phyloP scores from a whole-genome alignment of 2,888 invertebrate genomes.

The Smittia aterrima region DNA sequence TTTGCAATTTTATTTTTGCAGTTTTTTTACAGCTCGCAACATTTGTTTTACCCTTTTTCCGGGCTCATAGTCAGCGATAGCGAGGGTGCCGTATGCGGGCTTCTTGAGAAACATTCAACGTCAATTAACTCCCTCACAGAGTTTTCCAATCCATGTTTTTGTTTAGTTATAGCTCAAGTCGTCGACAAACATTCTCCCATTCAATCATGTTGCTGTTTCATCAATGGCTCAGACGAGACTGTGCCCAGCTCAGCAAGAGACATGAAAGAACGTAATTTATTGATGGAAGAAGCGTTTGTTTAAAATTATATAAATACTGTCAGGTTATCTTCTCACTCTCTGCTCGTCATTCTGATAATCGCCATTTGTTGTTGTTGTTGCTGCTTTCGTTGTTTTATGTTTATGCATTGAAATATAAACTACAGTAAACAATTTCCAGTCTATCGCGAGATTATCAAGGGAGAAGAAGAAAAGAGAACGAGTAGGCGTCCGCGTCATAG shows the following conservation, averaged over 20 bases:
- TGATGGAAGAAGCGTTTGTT: not conserved
- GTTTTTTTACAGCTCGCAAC: slow-evolving; percentile 2
- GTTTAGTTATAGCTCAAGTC: not conserved
- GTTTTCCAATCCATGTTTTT: not conserved
- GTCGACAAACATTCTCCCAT: not conserved
- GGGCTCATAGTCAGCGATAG: not conserved
- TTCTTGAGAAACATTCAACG: not conserved
- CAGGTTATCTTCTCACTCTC: slow-evolving; percentile 1
- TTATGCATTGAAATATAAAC: not conserved
- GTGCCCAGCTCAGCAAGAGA: not conserved
- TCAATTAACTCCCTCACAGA: slow-evolving; percentile 25
- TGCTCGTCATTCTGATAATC: slow-evolving; percentile 21
- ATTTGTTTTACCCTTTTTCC: slow-evolving; percentile 24
- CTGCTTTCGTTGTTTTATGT: slow-evolving; percentile 8
- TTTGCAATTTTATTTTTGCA: slow-evolving; percentile 8
- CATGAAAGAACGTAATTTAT: not conserved
- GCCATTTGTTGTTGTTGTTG: slow-evolving; percentile 27
- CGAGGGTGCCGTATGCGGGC: slow-evolving; percentile 23
- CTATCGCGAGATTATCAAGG: not conserved
- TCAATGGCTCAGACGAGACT: not conserved
- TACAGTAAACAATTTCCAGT: not conserved
- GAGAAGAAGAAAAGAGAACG: not conserved
- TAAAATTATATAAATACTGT: slow-evolving; percentile 14
- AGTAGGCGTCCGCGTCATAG: not conserved
- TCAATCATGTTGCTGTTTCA: not conserved